These are phyloP conservation scores for Calyptomena viridis DNA, from an alignment of 2,113 vertebrate species.

Conservation along the genomic window DNA sequence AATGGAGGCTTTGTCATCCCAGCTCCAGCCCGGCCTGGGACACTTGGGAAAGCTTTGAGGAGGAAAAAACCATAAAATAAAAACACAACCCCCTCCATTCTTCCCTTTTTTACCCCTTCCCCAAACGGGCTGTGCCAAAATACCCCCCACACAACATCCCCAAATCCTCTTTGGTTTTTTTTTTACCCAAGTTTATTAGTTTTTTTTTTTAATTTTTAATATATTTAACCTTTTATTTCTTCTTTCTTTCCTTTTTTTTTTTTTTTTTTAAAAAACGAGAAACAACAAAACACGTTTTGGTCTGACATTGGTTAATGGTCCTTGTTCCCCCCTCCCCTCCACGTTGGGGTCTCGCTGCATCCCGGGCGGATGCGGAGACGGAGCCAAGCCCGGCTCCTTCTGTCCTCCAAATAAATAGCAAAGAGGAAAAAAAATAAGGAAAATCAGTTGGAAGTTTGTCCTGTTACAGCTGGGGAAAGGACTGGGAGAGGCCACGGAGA, in stretches of 20 bases:
- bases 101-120: background rate
- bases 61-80: no score
- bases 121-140: background rate
- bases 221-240: constrained; percentile 63
- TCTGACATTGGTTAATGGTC: constrained; percentile 72
- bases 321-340: constrained; percentile 51
- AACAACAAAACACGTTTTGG: constrained; percentile 70
- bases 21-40: background rate
- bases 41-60: background rate
- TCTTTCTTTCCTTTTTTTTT: background rate
- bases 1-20: constrained; percentile 35
- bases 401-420: constrained; percentile 63
- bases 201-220: constrained; percentile 66
- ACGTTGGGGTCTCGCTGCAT: background rate
- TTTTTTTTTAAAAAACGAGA: background rate
- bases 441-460: constrained; percentile 33
- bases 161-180: background rate
- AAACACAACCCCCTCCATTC: background rate
- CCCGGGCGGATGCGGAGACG: background rate
- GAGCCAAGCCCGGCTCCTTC: background rate
- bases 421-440: constrained; percentile 26
- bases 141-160: background rate
- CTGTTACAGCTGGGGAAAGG: background rate
- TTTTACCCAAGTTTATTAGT: constrained; percentile 67
- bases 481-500: background rate